Conservation (phyloP, 1,140 invertebrate genomes). For the Chlorops oryzae region DNA sequence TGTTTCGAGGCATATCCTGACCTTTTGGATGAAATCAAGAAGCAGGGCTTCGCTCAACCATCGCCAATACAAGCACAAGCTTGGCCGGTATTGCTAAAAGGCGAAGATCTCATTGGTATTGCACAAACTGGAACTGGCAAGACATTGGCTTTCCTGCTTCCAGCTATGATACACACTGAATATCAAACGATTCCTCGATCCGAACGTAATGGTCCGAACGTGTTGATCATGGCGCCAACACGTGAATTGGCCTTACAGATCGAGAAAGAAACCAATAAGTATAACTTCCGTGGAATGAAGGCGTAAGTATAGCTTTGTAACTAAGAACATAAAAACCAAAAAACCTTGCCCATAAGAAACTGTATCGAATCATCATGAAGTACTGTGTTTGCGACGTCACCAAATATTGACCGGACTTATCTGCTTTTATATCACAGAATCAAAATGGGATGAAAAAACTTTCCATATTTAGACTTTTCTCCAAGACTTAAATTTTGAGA, state of each 20-base stretch:
- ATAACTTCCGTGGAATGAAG: slow-evolving; percentile 74
- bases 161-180: slow-evolving; percentile 85
- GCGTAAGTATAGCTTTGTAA: slow-evolving; percentile 63
- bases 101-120: slow-evolving; percentile 86
- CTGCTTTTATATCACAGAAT: too few species aligned
- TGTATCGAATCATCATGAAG: neutral
- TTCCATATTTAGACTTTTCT: too few species aligned
- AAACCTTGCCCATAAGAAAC: neutral
- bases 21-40: slow-evolving; percentile 72
- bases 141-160: slow-evolving; percentile 85
- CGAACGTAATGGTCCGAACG: slow-evolving; percentile 71
- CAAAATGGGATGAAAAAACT: too few species aligned
- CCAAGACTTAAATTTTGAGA: too few species aligned
- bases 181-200: slow-evolving; percentile 62
- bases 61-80: slow-evolving; percentile 88
- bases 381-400: too few species aligned
- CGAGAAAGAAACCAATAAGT: slow-evolving; percentile 81
- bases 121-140: slow-evolving; percentile 89
- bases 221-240: slow-evolving; percentile 82
- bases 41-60: slow-evolving; percentile 71
- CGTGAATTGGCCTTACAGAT: slow-evolving; percentile 88
- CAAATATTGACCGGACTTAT: too few species aligned
- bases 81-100: slow-evolving; percentile 81
- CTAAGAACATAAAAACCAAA: too few species aligned
- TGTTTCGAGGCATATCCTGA: slow-evolving; percentile 78